These are phyloP conservation scores for Lydus trimaculatus DNA, from an alignment of 2,888 invertebrate genomes.

Conservation along the genomic window DNA sequence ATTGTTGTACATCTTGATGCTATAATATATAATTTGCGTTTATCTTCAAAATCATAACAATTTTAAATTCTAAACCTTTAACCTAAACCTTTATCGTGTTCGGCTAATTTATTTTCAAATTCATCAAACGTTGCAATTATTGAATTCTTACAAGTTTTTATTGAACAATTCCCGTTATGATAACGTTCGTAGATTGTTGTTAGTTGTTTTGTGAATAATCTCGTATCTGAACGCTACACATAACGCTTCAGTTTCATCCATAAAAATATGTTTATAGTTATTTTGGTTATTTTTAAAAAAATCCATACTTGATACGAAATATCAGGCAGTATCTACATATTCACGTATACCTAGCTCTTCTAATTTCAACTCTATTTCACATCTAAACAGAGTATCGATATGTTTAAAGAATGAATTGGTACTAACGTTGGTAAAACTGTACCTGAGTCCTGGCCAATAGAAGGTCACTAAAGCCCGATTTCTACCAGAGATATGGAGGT, in stretches of 20 bases:
- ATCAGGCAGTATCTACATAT: conserved; percentile 53
- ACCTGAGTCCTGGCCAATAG: conserved; percentile 58
- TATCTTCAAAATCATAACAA: conserved; percentile 55
- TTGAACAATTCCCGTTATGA: conserved; percentile 48
- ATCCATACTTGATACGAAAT: conserved; percentile 49
- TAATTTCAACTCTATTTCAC: conserved; percentile 49
- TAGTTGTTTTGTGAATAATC: conserved; percentile 49
- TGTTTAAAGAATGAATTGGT: background rate
- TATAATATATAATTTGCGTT: conserved; percentile 55
- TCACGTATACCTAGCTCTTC: conserved; percentile 43
- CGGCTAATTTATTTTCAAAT: conserved; percentile 34
- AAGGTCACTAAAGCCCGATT: conserved; percentile 56
- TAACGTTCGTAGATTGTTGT: conserved; percentile 46
- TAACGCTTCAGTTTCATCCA: conserved; percentile 57
- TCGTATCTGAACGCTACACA: conserved; percentile 51
- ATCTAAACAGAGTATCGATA: conserved; percentile 37
- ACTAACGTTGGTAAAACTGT: too few species aligned
- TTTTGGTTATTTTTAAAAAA: conserved; percentile 48
- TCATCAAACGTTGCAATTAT: conserved; percentile 34
- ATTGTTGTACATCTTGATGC: conserved; percentile 55
- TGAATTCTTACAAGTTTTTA: conserved; percentile 49
- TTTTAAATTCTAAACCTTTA: conserved; percentile 57
- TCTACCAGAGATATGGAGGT: too few species aligned
- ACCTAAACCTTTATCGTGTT: conserved; percentile 36
- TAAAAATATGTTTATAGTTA: conserved; percentile 55